Evolutionary conservation across 2,113 vertebrate genomes (phyloP).

Genomic region (Sprattus sprattus): DNA sequence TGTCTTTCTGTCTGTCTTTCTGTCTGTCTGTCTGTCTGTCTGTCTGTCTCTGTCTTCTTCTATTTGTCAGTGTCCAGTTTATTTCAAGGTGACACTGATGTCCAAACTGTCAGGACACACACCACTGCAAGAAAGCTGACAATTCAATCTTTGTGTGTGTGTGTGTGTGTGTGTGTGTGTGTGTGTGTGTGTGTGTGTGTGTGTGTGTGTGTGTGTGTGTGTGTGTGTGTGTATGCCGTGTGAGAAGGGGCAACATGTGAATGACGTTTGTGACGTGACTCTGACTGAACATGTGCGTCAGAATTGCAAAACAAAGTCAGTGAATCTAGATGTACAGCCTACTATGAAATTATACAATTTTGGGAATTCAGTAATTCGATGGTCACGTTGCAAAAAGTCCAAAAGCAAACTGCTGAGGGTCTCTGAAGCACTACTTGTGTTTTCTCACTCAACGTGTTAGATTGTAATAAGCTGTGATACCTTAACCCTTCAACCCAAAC

Average conservation of each 20-base stretch:
- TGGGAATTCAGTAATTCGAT: too few relatives aligned
- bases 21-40: background rate
- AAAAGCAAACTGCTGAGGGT: background rate
- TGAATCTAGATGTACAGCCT: background rate
- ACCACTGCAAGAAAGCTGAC: slow-evolving; percentile 1
- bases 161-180: background rate
- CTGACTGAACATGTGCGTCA: background rate
- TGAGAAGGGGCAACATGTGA: background rate
- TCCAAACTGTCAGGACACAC: background rate
- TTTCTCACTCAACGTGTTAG: too few relatives aligned
- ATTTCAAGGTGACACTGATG: slow-evolving; percentile 6
- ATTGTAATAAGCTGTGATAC: too few relatives aligned
- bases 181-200: background rate
- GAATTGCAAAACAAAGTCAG: background rate
- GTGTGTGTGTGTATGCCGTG: background rate
- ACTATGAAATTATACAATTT: background rate
- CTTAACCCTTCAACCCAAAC: too few relatives aligned
- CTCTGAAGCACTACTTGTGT: too few relatives aligned
- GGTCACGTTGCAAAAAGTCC: background rate
- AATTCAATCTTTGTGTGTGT: slow-evolving; percentile 8
- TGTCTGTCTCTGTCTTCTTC: background rate
- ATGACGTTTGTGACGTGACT: background rate
- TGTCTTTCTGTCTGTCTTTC: background rate
- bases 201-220: background rate
- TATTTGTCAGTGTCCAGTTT: slow-evolving; percentile 16